Evolutionary conservation across 2,888 invertebrate genomes (phyloP).

Genomic region (Pedicia rivosa): DNA sequence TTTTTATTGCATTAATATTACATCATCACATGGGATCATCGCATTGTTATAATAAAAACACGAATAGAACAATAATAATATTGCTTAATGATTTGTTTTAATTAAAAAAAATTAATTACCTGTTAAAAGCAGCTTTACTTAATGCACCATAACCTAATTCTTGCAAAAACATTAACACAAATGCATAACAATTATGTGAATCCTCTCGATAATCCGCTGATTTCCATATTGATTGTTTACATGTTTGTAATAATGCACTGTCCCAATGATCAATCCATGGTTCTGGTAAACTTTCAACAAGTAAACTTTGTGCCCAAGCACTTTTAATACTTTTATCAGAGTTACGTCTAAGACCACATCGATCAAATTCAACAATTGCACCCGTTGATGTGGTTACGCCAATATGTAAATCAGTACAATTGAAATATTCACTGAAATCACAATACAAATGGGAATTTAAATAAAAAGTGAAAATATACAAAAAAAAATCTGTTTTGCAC

Average conservation of each 20-base stretch:
- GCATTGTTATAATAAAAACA: too few relatives aligned
- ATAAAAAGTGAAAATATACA: neutral
- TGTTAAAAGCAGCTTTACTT: constrained; percentile 46
- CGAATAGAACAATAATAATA: too few relatives aligned
- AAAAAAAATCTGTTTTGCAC: neutral
- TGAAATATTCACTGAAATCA: constrained; percentile 57
- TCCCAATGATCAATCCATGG: constrained; percentile 56
- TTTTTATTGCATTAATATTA: too few relatives aligned
- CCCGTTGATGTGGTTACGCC: constrained; percentile 74
- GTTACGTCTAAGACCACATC: constrained; percentile 49
- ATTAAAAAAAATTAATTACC: constrained; percentile 5
- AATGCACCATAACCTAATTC: constrained; percentile 53
- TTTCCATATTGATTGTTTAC: constrained; percentile 46
- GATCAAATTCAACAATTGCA: constrained; percentile 70
- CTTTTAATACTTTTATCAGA: constrained; percentile 34
- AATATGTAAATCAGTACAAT: constrained; percentile 75
- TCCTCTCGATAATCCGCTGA: constrained; percentile 55
- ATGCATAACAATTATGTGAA: constrained; percentile 71
- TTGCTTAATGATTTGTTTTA: too few relatives aligned
- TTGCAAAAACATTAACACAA: constrained; percentile 65
- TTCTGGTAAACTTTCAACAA: constrained; percentile 49
- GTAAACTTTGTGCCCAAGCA: constrained; percentile 51
- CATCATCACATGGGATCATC: too few relatives aligned
- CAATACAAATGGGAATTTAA: neutral
- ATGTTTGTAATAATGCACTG: constrained; percentile 39